Evolutionary conservation across 1,140 invertebrate species (phyloP).

Genomic region (Drosophila paulistorum): DNA sequence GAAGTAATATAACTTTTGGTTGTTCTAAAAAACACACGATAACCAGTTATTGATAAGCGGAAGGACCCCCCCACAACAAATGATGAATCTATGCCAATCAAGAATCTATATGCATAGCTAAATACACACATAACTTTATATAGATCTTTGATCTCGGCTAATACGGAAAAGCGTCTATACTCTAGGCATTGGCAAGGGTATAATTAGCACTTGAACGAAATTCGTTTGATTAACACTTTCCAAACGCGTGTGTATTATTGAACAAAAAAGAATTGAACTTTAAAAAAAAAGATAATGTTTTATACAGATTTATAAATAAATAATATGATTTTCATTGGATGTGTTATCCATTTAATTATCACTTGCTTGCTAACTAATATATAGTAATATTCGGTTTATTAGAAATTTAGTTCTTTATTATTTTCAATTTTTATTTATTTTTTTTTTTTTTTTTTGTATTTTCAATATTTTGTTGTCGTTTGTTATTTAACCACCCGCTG

Average conservation of each 20-base stretch:
- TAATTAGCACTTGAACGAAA: conserved; percentile 3
- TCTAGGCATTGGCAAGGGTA: background rate
- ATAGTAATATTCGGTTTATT: conserved; percentile 27
- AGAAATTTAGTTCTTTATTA: conserved; percentile 4
- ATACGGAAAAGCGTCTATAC: background rate
- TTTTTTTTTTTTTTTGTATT: background rate
- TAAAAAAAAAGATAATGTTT: conserved; percentile 15
- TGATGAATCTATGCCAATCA: background rate
- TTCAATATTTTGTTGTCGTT: conserved; percentile 30
- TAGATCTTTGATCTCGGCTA: background rate
- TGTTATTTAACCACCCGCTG: conserved; percentile 57
- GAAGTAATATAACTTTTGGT: too few relatives aligned
- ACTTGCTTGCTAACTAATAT: conserved; percentile 38
- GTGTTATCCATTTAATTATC: conserved; percentile 26
- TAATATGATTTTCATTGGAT: conserved; percentile 29
- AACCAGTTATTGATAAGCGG: too few relatives aligned
- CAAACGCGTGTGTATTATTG: conserved; percentile 45
- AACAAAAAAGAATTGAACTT: conserved; percentile 42
- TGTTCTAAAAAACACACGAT: too few relatives aligned
- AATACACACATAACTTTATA: too few relatives aligned
- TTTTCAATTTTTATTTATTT: background rate
- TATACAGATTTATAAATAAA: conserved; percentile 4
- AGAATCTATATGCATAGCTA: too few relatives aligned
- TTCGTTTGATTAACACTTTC: conserved; percentile 64
- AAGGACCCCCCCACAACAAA: background rate